These are phyloP conservation scores for Bimastos eiseni DNA, from an alignment of 2,888 invertebrate genomes.

Conservation along the genomic window DNA sequence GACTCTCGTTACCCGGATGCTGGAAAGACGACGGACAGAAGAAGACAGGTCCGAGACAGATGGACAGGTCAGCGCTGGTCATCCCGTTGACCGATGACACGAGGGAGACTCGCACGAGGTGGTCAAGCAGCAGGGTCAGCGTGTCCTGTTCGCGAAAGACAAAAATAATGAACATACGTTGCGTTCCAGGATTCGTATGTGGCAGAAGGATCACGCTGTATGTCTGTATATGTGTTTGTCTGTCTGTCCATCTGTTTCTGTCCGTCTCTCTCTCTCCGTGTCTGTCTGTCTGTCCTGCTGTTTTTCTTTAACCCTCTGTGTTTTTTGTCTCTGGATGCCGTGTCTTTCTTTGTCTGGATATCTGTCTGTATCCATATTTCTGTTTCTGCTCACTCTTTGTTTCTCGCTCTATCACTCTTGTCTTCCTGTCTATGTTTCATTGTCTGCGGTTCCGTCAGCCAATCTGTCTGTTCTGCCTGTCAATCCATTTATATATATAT, in stretches of 20 bases:
- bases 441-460: neutral
- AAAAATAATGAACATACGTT: neutral
- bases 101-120: conserved; percentile 88
- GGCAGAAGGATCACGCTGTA: too few relatives aligned
- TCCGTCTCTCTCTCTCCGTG: neutral
- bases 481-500: too few relatives aligned
- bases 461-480: neutral
- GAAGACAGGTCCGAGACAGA: conserved; percentile 90
- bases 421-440: neutral
- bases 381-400: neutral
- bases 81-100: conserved; percentile 95
- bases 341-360: neutral
- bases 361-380: neutral
- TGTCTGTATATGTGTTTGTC: too few relatives aligned
- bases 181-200: neutral
- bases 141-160: conserved; percentile 73
- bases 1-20: conserved; percentile 47
- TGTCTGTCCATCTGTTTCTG: neutral
- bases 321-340: neutral
- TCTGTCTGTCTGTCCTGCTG: neutral
- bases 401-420: neutral
- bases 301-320: neutral
- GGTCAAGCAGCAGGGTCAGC: conserved; percentile 90
- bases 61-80: conserved; percentile 90
- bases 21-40: conserved; percentile 72